phyloP scores from a whole-genome alignment of 2,888 invertebrate genomes.

The Ephialtes manifestator region DNA sequence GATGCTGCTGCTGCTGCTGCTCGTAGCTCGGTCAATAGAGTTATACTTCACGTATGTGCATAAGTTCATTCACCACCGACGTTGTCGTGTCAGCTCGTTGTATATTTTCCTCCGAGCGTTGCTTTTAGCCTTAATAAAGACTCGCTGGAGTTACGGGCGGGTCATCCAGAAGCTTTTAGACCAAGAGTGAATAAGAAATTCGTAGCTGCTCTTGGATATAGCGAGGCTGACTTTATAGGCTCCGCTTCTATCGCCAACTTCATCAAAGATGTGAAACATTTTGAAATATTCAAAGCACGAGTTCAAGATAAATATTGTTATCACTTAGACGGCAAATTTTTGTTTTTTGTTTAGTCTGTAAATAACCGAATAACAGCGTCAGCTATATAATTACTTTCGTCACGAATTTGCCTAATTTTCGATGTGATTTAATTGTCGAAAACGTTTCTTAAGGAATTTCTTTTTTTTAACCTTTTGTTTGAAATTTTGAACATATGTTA shows the following conservation, averaged over 20 bases:
- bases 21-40: conserved; percentile 22
- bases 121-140: conserved; percentile 58
- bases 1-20: conserved; percentile 20
- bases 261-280: conserved; percentile 45
- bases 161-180: conserved; percentile 62
- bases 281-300: neutral
- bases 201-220: conserved; percentile 3
- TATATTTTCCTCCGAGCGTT: conserved; percentile 36
- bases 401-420: too few species aligned
- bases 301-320: neutral
- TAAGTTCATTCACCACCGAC: conserved; percentile 39
- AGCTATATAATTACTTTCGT: neutral
- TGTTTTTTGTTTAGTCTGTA: neutral
- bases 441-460: too few species aligned
- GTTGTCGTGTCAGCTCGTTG: conserved; percentile 28
- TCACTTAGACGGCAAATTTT: neutral
- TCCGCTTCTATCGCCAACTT: conserved; percentile 8
- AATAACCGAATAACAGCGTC: neutral
- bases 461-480: too few species aligned
- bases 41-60: conserved; percentile 25
- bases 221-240: neutral
- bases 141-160: conserved; percentile 10
- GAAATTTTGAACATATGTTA: too few species aligned
- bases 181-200: conserved; percentile 1
- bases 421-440: too few species aligned